These are phyloP conservation scores for Antidorcas marsupialis DNA, from an alignment of 2,113 vertebrate species.

Conservation along the genomic window DNA sequence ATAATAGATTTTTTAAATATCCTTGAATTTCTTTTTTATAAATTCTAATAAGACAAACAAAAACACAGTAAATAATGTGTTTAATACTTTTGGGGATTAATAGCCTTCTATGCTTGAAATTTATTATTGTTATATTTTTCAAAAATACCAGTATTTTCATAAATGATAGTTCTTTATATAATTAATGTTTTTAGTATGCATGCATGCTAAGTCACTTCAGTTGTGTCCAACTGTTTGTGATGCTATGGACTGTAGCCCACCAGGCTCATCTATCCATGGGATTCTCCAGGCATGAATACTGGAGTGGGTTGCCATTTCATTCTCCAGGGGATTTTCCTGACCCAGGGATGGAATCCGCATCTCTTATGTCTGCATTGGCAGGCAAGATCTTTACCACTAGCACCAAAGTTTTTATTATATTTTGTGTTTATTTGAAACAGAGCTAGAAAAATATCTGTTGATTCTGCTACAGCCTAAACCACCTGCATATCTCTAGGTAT, in stretches of 20 bases:
- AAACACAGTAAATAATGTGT: background rate
- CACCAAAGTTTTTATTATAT: background rate
- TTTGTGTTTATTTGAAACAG: constrained; percentile 1
- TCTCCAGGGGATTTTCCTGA: background rate
- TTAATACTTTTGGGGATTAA: background rate
- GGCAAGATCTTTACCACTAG: background rate
- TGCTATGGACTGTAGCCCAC: background rate
- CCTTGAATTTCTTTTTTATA: background rate
- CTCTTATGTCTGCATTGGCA: background rate
- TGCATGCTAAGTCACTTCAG: background rate
- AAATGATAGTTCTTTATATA: background rate
- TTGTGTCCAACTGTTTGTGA: background rate
- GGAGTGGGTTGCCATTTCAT: background rate
- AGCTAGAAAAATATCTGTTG: background rate
- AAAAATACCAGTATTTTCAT: background rate
- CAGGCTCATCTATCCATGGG: background rate
- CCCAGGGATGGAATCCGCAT: background rate
- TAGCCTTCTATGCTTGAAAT: background rate
- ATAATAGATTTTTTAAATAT: background rate
- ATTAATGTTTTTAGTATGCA: background rate
- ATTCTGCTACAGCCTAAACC: background rate
- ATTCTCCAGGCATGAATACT: background rate
- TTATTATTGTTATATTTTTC: background rate
- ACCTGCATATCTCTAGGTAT: background rate
- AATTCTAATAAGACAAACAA: background rate